Evolutionary conservation across 2,888 invertebrate genomes (phyloP), one percentile per base, ranked within the genome.

Genomic region (Drosophila villosipedis): DNA sequence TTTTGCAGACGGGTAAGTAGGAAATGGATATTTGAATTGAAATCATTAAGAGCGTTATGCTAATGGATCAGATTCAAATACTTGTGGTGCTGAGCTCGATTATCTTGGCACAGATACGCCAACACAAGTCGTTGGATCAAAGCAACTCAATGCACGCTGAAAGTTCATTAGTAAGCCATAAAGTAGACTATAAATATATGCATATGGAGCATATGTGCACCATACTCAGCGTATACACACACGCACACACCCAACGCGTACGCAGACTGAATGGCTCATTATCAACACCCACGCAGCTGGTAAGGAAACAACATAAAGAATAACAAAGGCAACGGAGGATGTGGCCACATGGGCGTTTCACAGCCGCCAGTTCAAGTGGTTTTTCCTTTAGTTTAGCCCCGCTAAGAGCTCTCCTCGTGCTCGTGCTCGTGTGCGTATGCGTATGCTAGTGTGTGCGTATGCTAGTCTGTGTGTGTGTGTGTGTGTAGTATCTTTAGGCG

Each of bases 81-180:
- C 39, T 67, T 47, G 57, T 22, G 59, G 9, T 16, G 39, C 63
- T 60, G 43, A 41, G 47, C 53, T 47, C 60, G 43, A 71, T 71
- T 77, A 64, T 67, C 28, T 50, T 10, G n/a, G 25, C 63, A 61
- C 53, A 67, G 61, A 68, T 55, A 52, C 43, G 52, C 64, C 52
- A 30, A 39, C 25, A 41, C 53, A 77, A 72, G 61, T 70, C 78
- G 65, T 52, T 50, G 78, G 82, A 82, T 76, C 83, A 79, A 84
- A 89, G 88, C 67, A 67, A 64, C 71, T 54, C 58, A 49, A 60
- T 71, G 70, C 41, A 25, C 50, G 85, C 83, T 89, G 91, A 90
- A 85, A 85, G 85, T 85, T 85, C 85, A 85, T 85, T 85, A 85
- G 91, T 85, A 85, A 90, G 89, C 85, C 91, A 83, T 89, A 85